Base-by-base conservation (phyloP, 1,140 invertebrate species). In the Pemphigus obesinymphae region DNA sequence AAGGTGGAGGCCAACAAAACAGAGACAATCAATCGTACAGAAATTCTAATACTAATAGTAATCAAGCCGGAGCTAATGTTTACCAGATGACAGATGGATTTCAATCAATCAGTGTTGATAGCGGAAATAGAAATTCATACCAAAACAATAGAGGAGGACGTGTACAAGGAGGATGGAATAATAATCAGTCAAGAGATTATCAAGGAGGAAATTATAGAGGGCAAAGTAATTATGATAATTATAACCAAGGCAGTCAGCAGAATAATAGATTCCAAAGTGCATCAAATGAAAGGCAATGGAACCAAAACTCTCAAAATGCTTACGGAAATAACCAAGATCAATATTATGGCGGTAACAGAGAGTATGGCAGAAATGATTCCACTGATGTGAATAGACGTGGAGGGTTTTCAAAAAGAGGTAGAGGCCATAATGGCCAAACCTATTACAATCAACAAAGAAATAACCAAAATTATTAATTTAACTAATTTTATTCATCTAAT, bases 71-170 rank as follows among this genome's bases (percentile, higher is more conserved):
- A 23, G 23, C 72, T 43, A 82, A 82, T 83, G 80, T 82, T 26
- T 82, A 84, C 29, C 83, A 83, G 26, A 76, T 73, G 43, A 84
- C 75, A 31, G 66, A 83, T 58, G 83, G 83, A 20, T 48, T 81
- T 43, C 78, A 72, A 23, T 82, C 82, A 48, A 82, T 82, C 7
- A 53, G 31, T 66, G 83, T 82, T 66, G 73, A 45, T 20, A 50
- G 43, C 5, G 37, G 26, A 13, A 58, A n/a, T 55, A 82, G 83
- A 76, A 82, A 66, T 70, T 55, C 53, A 20, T 61, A 34, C 26
- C 50, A 78, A 37, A 81, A 53, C 40, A 81, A 68, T 63, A 72
- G 84, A 78, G 48, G 66, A 40, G 73, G 84, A 23, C 55, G 76
- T 63, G 76, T 80, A 15, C 76, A 80, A 61, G 76, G 76, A 17